Percentiles rank a stretch among this genome's conserved stretches.
Conservation (phyloP, 2,113 vertebrate species). For the Zingel zingel region DNA sequence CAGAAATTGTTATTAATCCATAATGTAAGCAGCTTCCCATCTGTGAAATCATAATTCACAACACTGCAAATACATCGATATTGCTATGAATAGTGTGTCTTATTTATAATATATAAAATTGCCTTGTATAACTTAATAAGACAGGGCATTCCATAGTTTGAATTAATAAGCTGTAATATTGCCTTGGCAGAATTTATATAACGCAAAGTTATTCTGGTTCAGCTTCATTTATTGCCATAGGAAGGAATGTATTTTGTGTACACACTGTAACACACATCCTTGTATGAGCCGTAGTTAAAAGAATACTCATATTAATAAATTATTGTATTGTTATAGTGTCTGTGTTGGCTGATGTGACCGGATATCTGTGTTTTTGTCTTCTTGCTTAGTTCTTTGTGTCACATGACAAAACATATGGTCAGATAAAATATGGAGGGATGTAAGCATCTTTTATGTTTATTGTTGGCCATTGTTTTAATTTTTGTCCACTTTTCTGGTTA, state of each 20-base stretch:
- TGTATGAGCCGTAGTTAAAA: background rate
- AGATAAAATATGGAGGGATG: background rate
- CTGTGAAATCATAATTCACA: constrained; percentile 40
- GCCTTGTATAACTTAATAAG: constrained; percentile 23
- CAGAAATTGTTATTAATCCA: constrained; percentile 31
- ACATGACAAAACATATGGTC: background rate
- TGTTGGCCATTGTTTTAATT: background rate
- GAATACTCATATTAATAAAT: background rate
- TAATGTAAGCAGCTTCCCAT: background rate
- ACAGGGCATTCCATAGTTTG: constrained; percentile 7
- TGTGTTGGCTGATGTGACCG: constrained; percentile 1
- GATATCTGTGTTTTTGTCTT: background rate
- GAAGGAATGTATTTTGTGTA: constrained; percentile 7
- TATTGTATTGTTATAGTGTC: background rate
- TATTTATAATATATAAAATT: constrained; percentile 29
- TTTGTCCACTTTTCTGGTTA: background rate
- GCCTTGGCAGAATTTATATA: constrained; percentile 11
- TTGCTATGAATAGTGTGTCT: constrained; percentile 7
- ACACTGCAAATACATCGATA: constrained; percentile 7
- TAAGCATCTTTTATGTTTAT: background rate
- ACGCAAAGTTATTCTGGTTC: constrained; percentile 18
- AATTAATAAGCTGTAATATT: constrained; percentile 37
- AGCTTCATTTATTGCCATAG: constrained; percentile 15
- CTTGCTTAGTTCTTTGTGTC: background rate
- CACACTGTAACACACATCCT: background rate